phyloP scores from a whole-genome alignment of 2,113 vertebrate genomes.

The Leptobrachium leishanense region DNA sequence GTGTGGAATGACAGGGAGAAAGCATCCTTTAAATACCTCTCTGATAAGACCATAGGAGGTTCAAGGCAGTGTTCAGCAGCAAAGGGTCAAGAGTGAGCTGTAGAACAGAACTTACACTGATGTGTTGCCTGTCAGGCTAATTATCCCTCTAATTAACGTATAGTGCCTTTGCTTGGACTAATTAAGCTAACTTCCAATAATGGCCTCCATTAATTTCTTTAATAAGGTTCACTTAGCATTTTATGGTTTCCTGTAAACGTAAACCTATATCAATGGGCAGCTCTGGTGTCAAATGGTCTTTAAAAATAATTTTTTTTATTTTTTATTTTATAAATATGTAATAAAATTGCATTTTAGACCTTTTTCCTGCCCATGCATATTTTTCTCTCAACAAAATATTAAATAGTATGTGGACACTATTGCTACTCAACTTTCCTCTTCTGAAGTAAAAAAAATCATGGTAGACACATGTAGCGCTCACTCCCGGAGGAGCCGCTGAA shows the following conservation, averaged over 20 bases:
- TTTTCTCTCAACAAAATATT: no score
- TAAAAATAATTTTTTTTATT: no score
- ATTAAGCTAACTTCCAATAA: slow-evolving; percentile 17
- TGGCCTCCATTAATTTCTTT: slow-evolving; percentile 1
- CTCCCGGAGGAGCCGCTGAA: no score
- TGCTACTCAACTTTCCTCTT: no score
- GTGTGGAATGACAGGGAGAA: slow-evolving; percentile 49
- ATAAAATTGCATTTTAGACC: no score
- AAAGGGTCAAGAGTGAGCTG: slow-evolving; percentile 40
- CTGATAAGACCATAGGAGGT: slow-evolving; percentile 49
- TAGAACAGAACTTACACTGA: slow-evolving; percentile 10
- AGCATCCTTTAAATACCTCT: slow-evolving; percentile 49
- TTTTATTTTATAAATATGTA: no score
- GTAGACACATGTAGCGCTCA: no score
- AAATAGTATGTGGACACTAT: no score
- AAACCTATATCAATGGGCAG: no score
- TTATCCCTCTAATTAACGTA: slow-evolving; percentile 33
- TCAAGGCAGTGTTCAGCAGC: slow-evolving; percentile 36
- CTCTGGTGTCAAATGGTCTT: no score
- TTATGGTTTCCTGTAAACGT: background rate
- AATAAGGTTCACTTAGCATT: background rate
- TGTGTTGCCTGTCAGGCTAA: slow-evolving; percentile 6
- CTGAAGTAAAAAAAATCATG: no score
- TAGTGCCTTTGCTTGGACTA: slow-evolving; percentile 1
- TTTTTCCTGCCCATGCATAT: no score